These are phyloP conservation scores for Sabatieria punctata DNA, from an alignment of 2,888 invertebrate species.

Conservation along the genomic window DNA sequence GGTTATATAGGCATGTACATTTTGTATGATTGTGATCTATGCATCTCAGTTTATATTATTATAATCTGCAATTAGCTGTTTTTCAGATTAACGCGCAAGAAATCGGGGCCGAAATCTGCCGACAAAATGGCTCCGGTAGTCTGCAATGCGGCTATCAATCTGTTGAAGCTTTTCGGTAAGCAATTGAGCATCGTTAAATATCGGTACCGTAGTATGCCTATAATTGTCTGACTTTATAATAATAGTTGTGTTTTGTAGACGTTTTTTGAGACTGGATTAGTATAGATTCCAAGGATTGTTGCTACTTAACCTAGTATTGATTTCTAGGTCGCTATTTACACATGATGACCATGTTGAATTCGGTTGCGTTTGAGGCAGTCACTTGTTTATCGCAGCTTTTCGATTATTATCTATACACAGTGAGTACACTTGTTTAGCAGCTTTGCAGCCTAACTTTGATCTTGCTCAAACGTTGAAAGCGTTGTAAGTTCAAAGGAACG, in stretches of 20 bases:
- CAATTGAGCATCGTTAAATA: neutral
- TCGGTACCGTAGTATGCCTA: neutral
- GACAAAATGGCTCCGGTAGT: conserved; percentile 43
- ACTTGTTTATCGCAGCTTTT: conserved; percentile 74
- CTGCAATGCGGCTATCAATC: conserved; percentile 76
- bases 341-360: conserved; percentile 69
- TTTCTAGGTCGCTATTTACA: conserved; percentile 65
- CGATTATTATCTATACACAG: conserved; percentile 77
- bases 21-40: neutral
- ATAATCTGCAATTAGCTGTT: neutral
- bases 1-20: neutral
- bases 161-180: conserved; percentile 51
- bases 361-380: conserved; percentile 78
- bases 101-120: neutral
- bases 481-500: too few relatives aligned
- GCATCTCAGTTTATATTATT: too few relatives aligned
- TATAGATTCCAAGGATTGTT: too few relatives aligned
- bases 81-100: neutral
- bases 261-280: too few relatives aligned
- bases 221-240: too few relatives aligned
- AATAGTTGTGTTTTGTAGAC: too few relatives aligned
- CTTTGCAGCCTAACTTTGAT: too few relatives aligned
- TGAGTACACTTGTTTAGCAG: conserved; percentile 22
- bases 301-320: too few relatives aligned
- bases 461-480: too few relatives aligned